These are phyloP conservation scores for Halisarca cf. caerulea DNA, from an alignment of 37 sponge, comb jelly and placozoan genomes.

Conservation along the genomic window DNA sequence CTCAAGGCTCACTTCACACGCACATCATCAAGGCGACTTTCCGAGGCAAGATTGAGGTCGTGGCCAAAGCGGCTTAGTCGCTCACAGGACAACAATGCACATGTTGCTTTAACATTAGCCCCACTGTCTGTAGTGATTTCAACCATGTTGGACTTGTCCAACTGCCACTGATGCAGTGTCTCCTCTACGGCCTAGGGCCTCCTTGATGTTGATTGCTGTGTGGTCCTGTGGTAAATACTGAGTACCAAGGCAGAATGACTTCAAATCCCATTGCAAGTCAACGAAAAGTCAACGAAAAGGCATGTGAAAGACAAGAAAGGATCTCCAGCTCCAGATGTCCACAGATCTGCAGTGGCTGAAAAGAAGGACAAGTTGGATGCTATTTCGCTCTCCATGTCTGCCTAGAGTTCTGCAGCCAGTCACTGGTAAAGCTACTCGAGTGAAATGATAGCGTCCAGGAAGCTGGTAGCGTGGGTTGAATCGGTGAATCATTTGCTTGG, in stretches of 20 bases:
- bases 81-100: no score
- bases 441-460: no score
- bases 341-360: conserved; percentile 35
- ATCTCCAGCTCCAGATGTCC: conserved; percentile 21
- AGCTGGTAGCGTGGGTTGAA: no score
- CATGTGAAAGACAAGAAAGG: conserved; percentile 31
- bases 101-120: no score
- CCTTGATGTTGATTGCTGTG: conserved; percentile 27
- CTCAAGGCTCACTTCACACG: no score
- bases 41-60: no score
- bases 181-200: neutral
- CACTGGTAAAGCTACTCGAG: conserved; percentile 16
- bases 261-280: conserved; percentile 13
- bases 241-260: conserved; percentile 17
- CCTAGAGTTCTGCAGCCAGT: neutral
- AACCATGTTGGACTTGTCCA: no score
- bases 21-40: no score
- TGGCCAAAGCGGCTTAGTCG: no score
- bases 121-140: no score
- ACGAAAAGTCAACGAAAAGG: conserved; percentile 26
- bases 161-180: no score
- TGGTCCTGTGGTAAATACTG: conserved; percentile 41
- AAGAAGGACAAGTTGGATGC: neutral
- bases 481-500: no score
- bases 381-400: neutral